Base-by-base conservation (phyloP, 1,140 invertebrate genomes). In the Drosophila bifasciata region DNA sequence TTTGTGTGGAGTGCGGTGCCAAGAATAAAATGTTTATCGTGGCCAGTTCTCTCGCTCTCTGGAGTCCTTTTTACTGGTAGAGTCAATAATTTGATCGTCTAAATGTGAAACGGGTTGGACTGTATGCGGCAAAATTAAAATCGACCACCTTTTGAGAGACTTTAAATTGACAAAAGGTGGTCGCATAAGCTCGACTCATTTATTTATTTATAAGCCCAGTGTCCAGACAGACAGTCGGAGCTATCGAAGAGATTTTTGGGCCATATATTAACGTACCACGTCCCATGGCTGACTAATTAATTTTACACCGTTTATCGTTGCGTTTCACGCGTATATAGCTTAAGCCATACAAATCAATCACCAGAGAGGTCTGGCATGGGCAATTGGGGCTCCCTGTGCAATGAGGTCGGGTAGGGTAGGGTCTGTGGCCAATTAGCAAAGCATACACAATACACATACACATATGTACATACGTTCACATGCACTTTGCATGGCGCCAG, bases 261-360 rank as follows among this genome's bases (percentile, higher is more conserved):
- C 64, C 45, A 44, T 59, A 60, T 40, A 64, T 63, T 63, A 49
- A 64, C 44, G 59, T 64, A 23, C 62, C 59, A 49, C 59, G 59
- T 64, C 45, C 62, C 59, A 49, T 28, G 32, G 63, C 44, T n/a
- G 81, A 76, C 74, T 85, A 85, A 85, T 85, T 85, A 85, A 85
- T 85, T 85, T 85, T 73, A 86, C 81, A 85, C 81, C 81, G 81
- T 86, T 85, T 86, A 86, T 80, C 80, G 73, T 71, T 76, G 63
- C 69, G 72, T 79, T 84, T 69, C 79, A 69, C 74, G 63, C 79
- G 60, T 69, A 66, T 75, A 61, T 58, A 63, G 74, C 79, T 75
- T 74, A 86, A 85, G 67, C 62, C 80, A 74, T 69, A 85, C 80
- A 86, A 85, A 85, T 85, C 80, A 86, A 85, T 85, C 80, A 85